Evolutionary conservation across 2,113 vertebrate genomes (phyloP), one percentile per base, ranked within the genome.

Genomic region (Eublepharis macularius): DNA sequence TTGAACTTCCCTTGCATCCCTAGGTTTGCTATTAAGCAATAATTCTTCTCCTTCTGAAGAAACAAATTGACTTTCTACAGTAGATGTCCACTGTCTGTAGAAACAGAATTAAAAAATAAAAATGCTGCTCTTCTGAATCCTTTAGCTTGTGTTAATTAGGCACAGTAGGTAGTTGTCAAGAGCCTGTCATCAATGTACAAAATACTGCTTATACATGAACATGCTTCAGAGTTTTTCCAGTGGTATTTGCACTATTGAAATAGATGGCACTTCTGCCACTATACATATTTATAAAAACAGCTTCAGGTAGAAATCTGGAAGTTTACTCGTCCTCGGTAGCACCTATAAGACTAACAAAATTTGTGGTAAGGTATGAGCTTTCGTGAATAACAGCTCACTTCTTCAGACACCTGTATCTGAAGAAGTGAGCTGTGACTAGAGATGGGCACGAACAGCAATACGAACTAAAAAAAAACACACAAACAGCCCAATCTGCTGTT

Each of bases 151-250:
- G 69, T 80, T 86, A 73, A 86, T 86, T 80, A 80, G 60, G 84
- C 84, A 80, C 77, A 80, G 69, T 86, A 65, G 84, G 76, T 80
- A 85, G 32, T 47, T 85, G 84, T 80, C 76, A 85, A 49, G 76
- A 39, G 16, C 69, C 43, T 80, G 84, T 49, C 84, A 85, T 32
- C 34, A 29, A 32, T 69, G 29, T 80, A 85, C 54, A 80, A 84
- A 85, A 80, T 79, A 85, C 78, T 79, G 51, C 68, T 36, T 80
- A 21, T 80, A 80, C 32, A 49, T 65, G 68, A 72, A 85, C 21
- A 47, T 10, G 60, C 41, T 69, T 84, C 26, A 80, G 68, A 19
- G 7, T 60, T 79, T 57, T 73, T 63, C 26, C 45, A 34, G 26
- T 47, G 45, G 51, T 80, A 24, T 80, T 74, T 86, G 54, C 4